Percentiles rank a stretch among this genome's conserved stretches.
Evolutionary conservation across 1,140 invertebrate genomes (phyloP).

Genomic region (Trichoplusia ni): DNA sequence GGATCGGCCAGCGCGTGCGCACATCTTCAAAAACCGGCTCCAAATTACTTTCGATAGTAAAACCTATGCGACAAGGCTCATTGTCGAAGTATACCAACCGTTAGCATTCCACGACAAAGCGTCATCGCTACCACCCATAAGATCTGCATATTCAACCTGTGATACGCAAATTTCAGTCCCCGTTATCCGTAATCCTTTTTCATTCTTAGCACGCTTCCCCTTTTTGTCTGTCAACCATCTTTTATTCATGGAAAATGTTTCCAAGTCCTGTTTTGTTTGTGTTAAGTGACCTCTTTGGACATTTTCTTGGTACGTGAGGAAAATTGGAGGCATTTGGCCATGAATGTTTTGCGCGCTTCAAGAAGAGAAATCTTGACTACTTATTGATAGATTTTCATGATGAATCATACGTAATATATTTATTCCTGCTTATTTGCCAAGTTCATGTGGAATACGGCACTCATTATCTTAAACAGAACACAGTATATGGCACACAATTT

Average conservation of each 20-base stretch:
- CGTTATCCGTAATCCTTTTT: slow-evolving; percentile 64
- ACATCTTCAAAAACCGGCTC: slow-evolving; percentile 52
- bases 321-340: background rate
- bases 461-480: background rate
- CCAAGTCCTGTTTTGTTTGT: slow-evolving; percentile 39
- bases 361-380: background rate
- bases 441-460: too few species aligned
- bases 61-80: slow-evolving; percentile 49
- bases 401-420: background rate
- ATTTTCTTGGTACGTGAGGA: slow-evolving; percentile 14
- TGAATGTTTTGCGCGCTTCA: background rate
- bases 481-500: too few species aligned
- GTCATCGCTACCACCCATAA: slow-evolving; percentile 64
- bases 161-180: slow-evolving; percentile 61
- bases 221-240: slow-evolving; percentile 43
- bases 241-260: slow-evolving; percentile 61
- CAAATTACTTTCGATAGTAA: slow-evolving; percentile 65
- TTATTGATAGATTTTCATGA: background rate
- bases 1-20: slow-evolving; percentile 3
- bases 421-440: too few species aligned
- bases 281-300: slow-evolving; percentile 40
- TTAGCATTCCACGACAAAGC: slow-evolving; percentile 70
- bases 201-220: slow-evolving; percentile 56
- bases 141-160: slow-evolving; percentile 72
- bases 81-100: slow-evolving; percentile 72